Percentiles rank a stretch among this genome's conserved stretches.
Conservation (phyloP, 2,888 invertebrate genomes). For the Apamea monoglypha region DNA sequence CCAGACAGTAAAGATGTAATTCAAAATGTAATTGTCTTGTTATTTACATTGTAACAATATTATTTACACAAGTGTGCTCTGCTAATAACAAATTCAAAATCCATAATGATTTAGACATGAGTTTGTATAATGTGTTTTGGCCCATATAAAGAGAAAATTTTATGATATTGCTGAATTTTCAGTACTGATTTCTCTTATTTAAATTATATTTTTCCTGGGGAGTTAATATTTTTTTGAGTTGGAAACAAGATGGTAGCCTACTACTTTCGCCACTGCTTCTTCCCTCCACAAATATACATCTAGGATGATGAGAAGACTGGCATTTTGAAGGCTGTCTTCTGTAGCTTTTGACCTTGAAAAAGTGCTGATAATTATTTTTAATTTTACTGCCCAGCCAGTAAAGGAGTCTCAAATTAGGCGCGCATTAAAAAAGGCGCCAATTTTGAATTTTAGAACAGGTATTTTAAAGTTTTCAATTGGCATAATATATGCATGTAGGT, state of each 20-base stretch:
- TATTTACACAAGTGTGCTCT: slow-evolving; percentile 68
- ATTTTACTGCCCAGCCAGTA: not conserved
- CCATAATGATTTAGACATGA: slow-evolving; percentile 67
- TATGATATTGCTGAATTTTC: slow-evolving; percentile 3
- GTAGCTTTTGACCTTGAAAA: not conserved
- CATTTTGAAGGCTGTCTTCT: not conserved
- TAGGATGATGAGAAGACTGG: not conserved
- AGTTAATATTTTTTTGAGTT: not conserved
- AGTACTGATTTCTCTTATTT: not conserved
- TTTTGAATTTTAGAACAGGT: not conserved
- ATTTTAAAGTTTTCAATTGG: not conserved
- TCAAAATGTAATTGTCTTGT: slow-evolving; percentile 9
- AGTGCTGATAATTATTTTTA: not conserved
- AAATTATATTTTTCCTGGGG: not conserved
- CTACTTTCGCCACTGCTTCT: not conserved
- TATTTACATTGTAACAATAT: slow-evolving; percentile 51
- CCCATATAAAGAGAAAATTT: slow-evolving; percentile 18
- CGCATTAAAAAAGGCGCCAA: not conserved
- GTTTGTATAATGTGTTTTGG: slow-evolving; percentile 41
- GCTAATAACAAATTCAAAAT: slow-evolving; percentile 67
- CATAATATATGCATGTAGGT: not conserved
- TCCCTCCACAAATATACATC: no score
- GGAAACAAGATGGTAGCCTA: not conserved
- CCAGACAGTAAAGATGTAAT: not conserved
- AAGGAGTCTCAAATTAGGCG: not conserved